Evolutionary conservation across 37 sponge, comb jelly and placozoan genomes (phyloP).

Genomic region (Hormiphora californensis): DNA sequence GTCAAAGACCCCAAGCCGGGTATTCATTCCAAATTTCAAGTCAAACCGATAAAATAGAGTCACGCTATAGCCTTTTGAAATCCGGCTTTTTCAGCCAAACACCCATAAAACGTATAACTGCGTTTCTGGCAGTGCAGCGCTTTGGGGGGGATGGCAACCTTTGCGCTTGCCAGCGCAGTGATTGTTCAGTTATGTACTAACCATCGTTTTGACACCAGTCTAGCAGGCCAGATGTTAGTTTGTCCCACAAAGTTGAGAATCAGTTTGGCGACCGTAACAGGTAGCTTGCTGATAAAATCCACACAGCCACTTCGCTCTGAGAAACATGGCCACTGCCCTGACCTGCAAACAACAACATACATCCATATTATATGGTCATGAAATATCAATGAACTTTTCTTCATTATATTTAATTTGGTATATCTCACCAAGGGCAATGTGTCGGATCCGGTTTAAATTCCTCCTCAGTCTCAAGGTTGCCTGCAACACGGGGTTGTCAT

Average conservation of each 20-base stretch:
- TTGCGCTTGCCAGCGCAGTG: too few species aligned
- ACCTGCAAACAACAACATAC: neutral
- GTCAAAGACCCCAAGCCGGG: too few species aligned
- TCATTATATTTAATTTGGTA: neutral
- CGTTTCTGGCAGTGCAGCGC: too few species aligned
- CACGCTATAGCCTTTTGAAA: too few species aligned
- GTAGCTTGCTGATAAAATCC: conserved; percentile 23
- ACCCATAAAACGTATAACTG: too few species aligned
- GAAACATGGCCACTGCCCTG: conserved; percentile 41
- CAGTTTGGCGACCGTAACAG: conserved; percentile 31
- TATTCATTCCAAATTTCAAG: too few species aligned
- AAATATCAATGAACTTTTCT: neutral
- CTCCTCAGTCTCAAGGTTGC: neutral
- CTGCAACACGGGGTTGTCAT: neutral
- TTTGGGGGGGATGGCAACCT: too few species aligned
- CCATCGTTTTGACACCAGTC: conserved; percentile 33
- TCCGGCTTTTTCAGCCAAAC: too few species aligned
- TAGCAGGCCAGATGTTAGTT: conserved; percentile 12
- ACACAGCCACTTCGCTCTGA: conserved; percentile 8
- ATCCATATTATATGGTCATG: neutral
- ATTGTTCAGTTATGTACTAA: too few species aligned
- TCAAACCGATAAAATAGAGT: too few species aligned
- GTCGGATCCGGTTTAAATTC: neutral
- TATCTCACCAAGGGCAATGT: neutral
- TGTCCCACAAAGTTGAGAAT: conserved; percentile 33